Base-by-base conservation (phyloP, 2,797 vertebrate species). In the Podarcis siculus region DNA sequence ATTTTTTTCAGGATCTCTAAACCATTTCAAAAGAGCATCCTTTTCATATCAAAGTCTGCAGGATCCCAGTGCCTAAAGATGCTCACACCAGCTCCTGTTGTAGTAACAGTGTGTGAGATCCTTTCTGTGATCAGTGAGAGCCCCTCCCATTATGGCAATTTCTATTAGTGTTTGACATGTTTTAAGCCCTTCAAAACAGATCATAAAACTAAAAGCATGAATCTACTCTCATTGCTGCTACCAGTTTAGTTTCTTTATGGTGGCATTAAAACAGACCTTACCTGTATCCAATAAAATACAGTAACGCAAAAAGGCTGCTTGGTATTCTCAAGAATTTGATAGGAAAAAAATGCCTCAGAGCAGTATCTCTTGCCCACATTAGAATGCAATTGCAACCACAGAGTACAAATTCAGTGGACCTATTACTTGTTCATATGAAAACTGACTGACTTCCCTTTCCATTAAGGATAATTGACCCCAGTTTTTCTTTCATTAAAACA, bases 131-230 rank as follows among this genome's bases (percentile, higher is more conserved):
- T 49, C 25, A 49, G 61, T n/a, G 23, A 78, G 42, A 73, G 13
- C 32, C 66, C 84, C 55, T 90, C 55, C 35, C 76, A 61, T 75
- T 67, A 37, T 32, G 35, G 42, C 64, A 77, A 30, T 81, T 83
- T 64, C 37, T 76, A 15, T 73, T 49, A 37, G 3, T 79, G 55
- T 49, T 78, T 80, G 35, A 21, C 8, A 55, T 10, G 76, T 78
- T 86, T 90, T 66, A 27, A 32, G 32, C 39, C 19, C 45, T 27
- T 49, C 61, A 72, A 64, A 89, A 78, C 67, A 58, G 45, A 77
- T 69, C 37, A 71, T 71, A 78, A 37, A 85, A 84, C 87, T 85
- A 83, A 90, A 87, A 85, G 39, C 30, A 84, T 79, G 35, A 25
- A 67, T 67, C 71, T 45, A 67, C 7, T 78, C 8, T 82, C n/a